Conservation (phyloP, 2,113 vertebrate genomes). For the Aix galericulata region DNA sequence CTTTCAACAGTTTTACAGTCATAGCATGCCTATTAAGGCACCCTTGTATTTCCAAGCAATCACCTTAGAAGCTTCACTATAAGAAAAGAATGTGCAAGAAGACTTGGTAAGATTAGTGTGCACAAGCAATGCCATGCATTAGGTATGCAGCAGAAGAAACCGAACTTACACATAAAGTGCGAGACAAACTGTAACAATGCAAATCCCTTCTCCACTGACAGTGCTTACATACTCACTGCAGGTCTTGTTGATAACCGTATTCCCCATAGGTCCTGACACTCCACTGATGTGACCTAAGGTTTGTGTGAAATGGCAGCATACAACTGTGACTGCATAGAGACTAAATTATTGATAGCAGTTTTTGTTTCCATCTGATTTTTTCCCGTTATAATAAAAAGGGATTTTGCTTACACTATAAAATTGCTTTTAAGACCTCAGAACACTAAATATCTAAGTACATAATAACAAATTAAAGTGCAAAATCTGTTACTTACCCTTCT, state of each 20-base stretch:
- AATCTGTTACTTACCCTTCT: constrained; percentile 82
- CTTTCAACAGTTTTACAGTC: constrained; percentile 72
- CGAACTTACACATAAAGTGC: constrained; percentile 19
- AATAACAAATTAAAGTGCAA: not conserved
- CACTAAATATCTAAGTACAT: not conserved
- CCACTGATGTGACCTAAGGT: not conserved
- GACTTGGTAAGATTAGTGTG: constrained; percentile 72
- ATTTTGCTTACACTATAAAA: not conserved
- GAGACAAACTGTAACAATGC: not conserved
- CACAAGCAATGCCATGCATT: constrained; percentile 68
- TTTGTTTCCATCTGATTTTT: not conserved
- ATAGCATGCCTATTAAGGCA: constrained; percentile 78
- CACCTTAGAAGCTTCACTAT: constrained; percentile 75
- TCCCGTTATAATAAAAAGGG: not conserved
- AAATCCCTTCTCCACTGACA: not conserved
- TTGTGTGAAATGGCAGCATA: not conserved
- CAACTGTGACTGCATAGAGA: not conserved
- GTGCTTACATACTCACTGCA: not conserved
- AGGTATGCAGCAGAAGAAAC: constrained; percentile 55
- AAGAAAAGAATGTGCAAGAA: constrained; percentile 76
- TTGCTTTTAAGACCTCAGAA: not conserved
- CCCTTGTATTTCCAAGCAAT: constrained; percentile 73
- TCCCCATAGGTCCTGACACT: not conserved
- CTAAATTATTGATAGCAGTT: not conserved
- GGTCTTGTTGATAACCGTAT: not conserved